Base-by-base conservation (phyloP, 2,797 vertebrate species). In the Sebastes paucispinis region DNA sequence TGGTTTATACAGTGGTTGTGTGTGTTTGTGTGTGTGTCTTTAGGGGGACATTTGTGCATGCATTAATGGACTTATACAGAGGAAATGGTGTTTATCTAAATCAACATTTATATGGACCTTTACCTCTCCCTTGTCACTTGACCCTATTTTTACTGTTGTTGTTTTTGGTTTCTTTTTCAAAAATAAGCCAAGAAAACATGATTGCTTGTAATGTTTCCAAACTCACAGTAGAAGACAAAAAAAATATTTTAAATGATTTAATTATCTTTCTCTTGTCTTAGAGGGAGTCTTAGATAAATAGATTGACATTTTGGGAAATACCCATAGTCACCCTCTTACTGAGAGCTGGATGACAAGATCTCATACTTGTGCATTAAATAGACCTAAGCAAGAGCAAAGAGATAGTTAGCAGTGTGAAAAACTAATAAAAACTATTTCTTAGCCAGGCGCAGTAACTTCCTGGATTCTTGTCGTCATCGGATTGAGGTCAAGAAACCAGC, bases 81-180 rank as follows among this genome's bases (percentile, higher is more conserved):
- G 90, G 91, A 94, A 93, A 91, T 90, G 70, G 70, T 82, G 82
- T 90, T 81, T 91, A 90, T 92, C 87, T 92, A 89, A 92, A 94
- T 84, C 84, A 86, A 75, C 80, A 87, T 92, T 87, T 85, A 87
- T 75, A 67, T 70, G 47, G 89, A 84, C 74, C 69, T 79, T 83
- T 85, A 85, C 76, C 32, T 91, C 87, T 74, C 39, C 69, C 67
- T 22, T 65, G 69, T 86, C 69, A 76, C 29, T 84, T 73, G 77
- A 86, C 77, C 59, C 32, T 54, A 9, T 82, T 87, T 86, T 87
- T 73, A 60, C 36, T 78, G 16, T 24, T 71, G 18, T 60, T 39
- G 22, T 78, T 47, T 47, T 7, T 47, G 43, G 43, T 75, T 39
- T 69, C 47, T 60, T 62, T 58, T 65, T 36, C 8, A 55, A 52